Conservation (phyloP, 2,797 vertebrate genomes). For the Benthosema pterotum region DNA sequence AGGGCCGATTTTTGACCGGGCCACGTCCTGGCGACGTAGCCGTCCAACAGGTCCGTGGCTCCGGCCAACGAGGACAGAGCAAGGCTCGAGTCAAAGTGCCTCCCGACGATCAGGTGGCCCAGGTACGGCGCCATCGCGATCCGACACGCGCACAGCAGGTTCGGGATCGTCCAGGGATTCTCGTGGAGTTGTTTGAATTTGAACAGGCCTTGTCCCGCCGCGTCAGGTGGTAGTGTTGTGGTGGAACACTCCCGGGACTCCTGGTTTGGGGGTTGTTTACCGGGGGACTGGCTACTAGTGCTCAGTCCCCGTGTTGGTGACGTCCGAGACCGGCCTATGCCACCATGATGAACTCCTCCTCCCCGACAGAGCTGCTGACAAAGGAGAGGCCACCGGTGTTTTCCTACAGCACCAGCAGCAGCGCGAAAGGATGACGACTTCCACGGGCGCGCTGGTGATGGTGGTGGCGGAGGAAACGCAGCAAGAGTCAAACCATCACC, state of each 20-base stretch:
- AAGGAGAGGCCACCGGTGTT: no score
- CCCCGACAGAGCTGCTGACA: no score
- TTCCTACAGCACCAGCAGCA: no score
- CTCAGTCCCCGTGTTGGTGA: conserved; percentile 44
- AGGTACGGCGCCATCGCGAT: conserved; percentile 91
- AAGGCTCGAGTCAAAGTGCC: conserved; percentile 90
- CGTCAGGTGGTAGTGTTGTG: not conserved
- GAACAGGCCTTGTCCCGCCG: conserved; percentile 71
- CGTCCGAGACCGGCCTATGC: conserved; percentile 15
- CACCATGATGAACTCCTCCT: conserved; percentile 31
- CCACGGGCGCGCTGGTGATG: not conserved
- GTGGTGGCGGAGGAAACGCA: no score
- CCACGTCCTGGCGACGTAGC: conserved; percentile 97
- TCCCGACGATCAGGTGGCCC: conserved; percentile 90
- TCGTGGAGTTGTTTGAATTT: conserved; percentile 89
- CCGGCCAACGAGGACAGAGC: conserved; percentile 92
- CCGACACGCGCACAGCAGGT: conserved; percentile 91
- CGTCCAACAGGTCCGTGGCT: conserved; percentile 94
- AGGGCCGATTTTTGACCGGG: conserved; percentile 94
- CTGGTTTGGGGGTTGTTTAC: conserved; percentile 25
- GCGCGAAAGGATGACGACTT: no score
- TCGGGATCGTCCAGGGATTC: conserved; percentile 98
- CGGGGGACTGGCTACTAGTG: conserved; percentile 13
- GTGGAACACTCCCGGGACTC: conserved; percentile 4
- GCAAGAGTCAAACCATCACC: no score